Percentiles rank a stretch among this genome's conserved stretches.
Evolutionary conservation across 2,888 invertebrate genomes (phyloP).

Genomic region (Pseudococcus jackbeardsleyi): DNA sequence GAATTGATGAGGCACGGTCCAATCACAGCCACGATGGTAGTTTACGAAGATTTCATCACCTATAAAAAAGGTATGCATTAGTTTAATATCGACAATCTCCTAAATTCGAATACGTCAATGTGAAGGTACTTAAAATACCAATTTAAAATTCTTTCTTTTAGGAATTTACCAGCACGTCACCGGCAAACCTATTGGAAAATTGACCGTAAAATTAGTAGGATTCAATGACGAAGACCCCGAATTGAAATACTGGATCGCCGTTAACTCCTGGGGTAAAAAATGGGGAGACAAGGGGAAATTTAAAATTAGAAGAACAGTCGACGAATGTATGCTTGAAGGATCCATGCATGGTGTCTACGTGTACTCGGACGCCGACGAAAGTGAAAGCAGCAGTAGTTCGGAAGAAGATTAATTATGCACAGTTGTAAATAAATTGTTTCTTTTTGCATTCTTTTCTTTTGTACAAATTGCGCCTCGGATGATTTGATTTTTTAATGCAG

Average conservation of each 20-base stretch:
- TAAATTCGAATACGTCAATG: background rate
- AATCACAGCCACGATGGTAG: slow-evolving; percentile 61
- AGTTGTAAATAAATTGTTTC: slow-evolving; percentile 12
- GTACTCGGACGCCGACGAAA: slow-evolving; percentile 7
- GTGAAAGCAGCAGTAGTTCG: slow-evolving; percentile 28
- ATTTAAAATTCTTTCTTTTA: slow-evolving; percentile 67
- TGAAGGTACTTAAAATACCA: background rate
- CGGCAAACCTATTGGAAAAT: slow-evolving; percentile 76
- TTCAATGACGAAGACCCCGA: slow-evolving; percentile 57
- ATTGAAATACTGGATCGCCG: slow-evolving; percentile 65
- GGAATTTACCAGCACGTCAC: slow-evolving; percentile 82
- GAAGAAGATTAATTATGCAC: slow-evolving; percentile 11
- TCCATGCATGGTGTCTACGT: slow-evolving; percentile 27
- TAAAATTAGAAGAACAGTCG: slow-evolving; percentile 57
- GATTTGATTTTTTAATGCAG: background rate
- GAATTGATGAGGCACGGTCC: slow-evolving; percentile 65
- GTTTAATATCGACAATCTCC: too few relatives aligned
- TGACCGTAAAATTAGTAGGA: slow-evolving; percentile 67
- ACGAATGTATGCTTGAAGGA: slow-evolving; percentile 62
- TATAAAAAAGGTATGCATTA: slow-evolving; percentile 64
- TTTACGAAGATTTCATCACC: slow-evolving; percentile 66
- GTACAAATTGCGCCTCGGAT: background rate
- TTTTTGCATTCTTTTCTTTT: background rate
- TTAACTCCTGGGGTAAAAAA: slow-evolving; percentile 65
- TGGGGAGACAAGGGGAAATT: slow-evolving; percentile 66